phyloP scores from a whole-genome alignment of 2,888 invertebrate genomes.

The Nineta flava region DNA sequence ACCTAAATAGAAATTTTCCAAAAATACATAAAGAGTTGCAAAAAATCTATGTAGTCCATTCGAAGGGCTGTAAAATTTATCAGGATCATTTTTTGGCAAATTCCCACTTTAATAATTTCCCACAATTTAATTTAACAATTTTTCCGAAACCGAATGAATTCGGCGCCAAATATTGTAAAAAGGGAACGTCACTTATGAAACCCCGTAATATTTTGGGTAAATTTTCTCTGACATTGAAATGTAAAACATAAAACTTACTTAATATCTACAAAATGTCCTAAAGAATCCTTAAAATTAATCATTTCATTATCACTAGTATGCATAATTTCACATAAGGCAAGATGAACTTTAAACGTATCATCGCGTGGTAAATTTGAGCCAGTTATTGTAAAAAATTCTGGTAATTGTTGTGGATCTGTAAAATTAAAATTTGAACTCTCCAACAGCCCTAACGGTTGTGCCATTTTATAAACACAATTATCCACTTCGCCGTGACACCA shows the following conservation, averaged over 20 bases:
- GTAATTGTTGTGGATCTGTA: constrained; percentile 15
- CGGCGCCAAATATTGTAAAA: no score
- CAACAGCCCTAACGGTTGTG: constrained; percentile 27
- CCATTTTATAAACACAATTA: constrained; percentile 41
- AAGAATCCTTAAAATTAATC: constrained; percentile 8
- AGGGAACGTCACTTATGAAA: no score
- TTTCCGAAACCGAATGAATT: no score
- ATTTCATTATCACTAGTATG: constrained; percentile 16
- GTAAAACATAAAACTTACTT: neutral
- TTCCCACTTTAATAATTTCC: no score
- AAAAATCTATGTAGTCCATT: neutral
- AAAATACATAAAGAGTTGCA: no score
- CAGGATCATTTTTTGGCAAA: no score
- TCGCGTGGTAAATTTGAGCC: constrained; percentile 18
- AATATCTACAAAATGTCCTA: constrained; percentile 3
- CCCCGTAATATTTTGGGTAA: neutral
- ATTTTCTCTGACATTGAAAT: no score
- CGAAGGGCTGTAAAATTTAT: neutral
- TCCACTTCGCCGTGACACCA: constrained; percentile 60
- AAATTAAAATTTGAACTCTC: constrained; percentile 15
- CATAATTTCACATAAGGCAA: constrained; percentile 15
- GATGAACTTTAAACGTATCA: constrained; percentile 18
- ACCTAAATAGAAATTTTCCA: constrained; percentile 2
- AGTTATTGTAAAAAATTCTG: constrained; percentile 19
- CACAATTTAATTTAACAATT: no score